phyloP scores from a whole-genome alignment of 2,113 vertebrate genomes.

The Peucedramus taeniatus region DNA sequence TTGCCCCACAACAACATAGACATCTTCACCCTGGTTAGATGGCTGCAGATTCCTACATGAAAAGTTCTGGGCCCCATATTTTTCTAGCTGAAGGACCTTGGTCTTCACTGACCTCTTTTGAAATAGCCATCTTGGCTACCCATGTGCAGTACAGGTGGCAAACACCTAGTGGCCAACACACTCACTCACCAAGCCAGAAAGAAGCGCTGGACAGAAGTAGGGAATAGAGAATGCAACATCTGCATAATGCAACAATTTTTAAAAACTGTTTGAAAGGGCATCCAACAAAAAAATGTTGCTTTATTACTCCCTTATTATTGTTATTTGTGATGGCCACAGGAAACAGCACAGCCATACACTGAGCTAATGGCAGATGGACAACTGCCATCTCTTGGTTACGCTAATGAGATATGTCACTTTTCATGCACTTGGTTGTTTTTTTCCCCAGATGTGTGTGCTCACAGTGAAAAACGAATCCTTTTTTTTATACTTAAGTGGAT shows the following conservation, averaged over 20 bases:
- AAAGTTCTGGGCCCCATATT: background rate
- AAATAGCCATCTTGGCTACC: constrained; percentile 39
- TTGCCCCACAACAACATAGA: background rate
- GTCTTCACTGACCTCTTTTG: constrained; percentile 30
- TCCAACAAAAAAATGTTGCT: background rate
- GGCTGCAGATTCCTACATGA: background rate
- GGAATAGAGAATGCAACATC: background rate
- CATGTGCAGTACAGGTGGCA: constrained; percentile 52
- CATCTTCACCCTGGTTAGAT: background rate
- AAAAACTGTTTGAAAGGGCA: constrained; percentile 20
- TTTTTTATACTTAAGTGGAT: background rate
- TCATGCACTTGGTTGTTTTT: background rate
- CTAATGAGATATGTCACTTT: constrained; percentile 54
- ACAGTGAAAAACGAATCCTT: background rate
- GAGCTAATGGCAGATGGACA: constrained; percentile 54
- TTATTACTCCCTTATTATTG: constrained; percentile 27
- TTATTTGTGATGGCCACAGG: constrained; percentile 40
- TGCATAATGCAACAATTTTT: constrained; percentile 16
- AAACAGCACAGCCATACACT: constrained; percentile 34
- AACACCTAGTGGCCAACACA: constrained; percentile 35
- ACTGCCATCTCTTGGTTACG: constrained; percentile 50
- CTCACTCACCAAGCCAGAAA: constrained; percentile 58
- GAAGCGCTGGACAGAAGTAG: background rate
- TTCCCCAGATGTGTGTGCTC: constrained; percentile 36
- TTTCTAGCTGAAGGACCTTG: background rate